phyloP scores from a whole-genome alignment of 1,140 invertebrate genomes.

The Drosophila funebris region DNA sequence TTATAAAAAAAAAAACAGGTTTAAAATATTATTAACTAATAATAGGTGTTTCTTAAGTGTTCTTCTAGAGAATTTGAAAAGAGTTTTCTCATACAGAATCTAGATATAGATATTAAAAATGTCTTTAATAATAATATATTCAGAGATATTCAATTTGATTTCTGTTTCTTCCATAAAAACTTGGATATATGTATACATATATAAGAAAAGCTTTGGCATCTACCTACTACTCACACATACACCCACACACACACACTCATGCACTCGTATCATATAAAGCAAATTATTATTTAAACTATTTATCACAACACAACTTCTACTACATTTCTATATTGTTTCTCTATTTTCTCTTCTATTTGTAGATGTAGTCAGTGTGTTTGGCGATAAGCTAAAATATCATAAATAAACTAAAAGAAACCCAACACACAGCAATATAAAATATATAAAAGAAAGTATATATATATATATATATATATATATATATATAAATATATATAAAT shows the following conservation, averaged over 20 bases:
- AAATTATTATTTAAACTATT: slow-evolving; percentile 37
- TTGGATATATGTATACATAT: too few species aligned
- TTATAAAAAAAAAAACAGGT: too few species aligned
- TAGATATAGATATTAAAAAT: too few species aligned
- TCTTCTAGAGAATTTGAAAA: too few species aligned
- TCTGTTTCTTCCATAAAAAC: too few species aligned
- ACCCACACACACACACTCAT: slow-evolving; percentile 5
- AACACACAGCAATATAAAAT: slow-evolving; percentile 54
- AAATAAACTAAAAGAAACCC: slow-evolving; percentile 43
- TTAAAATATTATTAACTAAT: too few species aligned
- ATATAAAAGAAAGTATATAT: slow-evolving; percentile 33
- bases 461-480: slow-evolving; percentile 41
- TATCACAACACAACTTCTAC: slow-evolving; percentile 47
- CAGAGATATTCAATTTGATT: too few species aligned
- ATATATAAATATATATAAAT: slow-evolving; percentile 37
- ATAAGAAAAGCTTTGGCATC: slow-evolving; percentile 34
- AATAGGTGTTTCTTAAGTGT: too few species aligned
- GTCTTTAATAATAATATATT: too few species aligned
- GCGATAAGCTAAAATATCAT: slow-evolving; percentile 86
- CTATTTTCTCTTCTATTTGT: slow-evolving; percentile 86
- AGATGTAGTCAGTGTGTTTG: slow-evolving; percentile 92
- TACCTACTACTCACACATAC: slow-evolving; percentile 8
- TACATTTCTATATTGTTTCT: slow-evolving; percentile 70
- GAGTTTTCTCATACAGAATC: too few species aligned
- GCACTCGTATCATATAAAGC: background rate